Base-by-base conservation (phyloP, 92 coral and sea anemone species). In the Palythoa caribaeorum region DNA sequence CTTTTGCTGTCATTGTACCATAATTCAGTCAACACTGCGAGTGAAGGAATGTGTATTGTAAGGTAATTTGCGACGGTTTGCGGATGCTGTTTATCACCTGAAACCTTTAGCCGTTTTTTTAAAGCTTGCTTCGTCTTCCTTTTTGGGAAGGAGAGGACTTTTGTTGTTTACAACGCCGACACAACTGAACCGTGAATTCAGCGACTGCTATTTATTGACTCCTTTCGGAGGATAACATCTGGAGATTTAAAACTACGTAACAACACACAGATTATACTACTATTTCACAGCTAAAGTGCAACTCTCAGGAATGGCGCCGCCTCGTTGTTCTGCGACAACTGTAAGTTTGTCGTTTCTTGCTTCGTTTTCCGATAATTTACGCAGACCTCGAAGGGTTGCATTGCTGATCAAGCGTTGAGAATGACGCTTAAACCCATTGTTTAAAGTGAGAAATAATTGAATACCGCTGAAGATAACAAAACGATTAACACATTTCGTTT, bases 11-110 rank as follows among this genome's bases (percentile, higher is more conserved):
- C 86, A 69, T 62, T 28, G 75, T 81, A 38, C 10, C 84, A 79
- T 60, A 16, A 60, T 79, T 40, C 84, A 28, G 28, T 28, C 28
- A 59, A 59, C 38, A n/a, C 20, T 63, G 84, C 73, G 28, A 44
- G 38, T 40, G 47, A 51, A 81, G 47, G 86, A 68, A 69, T 81
- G 86, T 47, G 66, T 81, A 47, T 81, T 71, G 52, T 81, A 19
- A 19, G 65, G 76, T 48, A 6, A 47, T 3, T 74, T 16, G 75
- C 21, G 60, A n/a, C 19, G 9, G 39, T 36, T 9, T 80, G 19
- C 17, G 48, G 39, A 81, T 47, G 86, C 65, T 44, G 7, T 71
- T 21, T 6, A 51, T 35, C 59, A 66, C 1, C 76, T 19, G 62
- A 68, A 20, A 19, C 48, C 20, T 47, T 19, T 13, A 11, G 15